These are phyloP conservation scores for Diplazon laetatorius DNA, from an alignment of 2,888 invertebrate species.

Conservation along the genomic window DNA sequence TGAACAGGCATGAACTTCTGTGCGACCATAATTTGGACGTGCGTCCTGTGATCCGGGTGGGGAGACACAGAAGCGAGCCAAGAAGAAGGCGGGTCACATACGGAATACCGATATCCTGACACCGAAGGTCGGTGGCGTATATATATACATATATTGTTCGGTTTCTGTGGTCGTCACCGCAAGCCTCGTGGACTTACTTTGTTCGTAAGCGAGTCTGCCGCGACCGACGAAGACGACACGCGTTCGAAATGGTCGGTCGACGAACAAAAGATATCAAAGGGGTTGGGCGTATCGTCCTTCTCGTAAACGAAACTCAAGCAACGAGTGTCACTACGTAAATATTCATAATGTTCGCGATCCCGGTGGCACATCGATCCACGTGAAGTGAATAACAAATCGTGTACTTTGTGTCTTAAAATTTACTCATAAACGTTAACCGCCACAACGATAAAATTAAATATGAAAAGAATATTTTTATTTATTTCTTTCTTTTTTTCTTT, in stretches of 20 bases:
- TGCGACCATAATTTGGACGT: slow-evolving; percentile 60
- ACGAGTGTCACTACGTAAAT: slow-evolving; percentile 57
- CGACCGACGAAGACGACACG: slow-evolving; percentile 19
- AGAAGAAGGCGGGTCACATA: slow-evolving; percentile 43
- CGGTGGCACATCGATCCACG: slow-evolving; percentile 58
- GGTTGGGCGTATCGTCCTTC: slow-evolving; percentile 34
- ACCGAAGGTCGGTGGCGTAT: slow-evolving; percentile 22
- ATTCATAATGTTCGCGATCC: slow-evolving; percentile 53
- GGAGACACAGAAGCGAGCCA: slow-evolving; percentile 43
- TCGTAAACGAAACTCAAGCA: slow-evolving; percentile 52
- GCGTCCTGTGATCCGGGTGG: slow-evolving; percentile 46
- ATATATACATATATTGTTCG: slow-evolving; percentile 61
- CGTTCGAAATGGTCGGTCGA: slow-evolving; percentile 48
- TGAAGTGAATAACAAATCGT: slow-evolving; percentile 53
- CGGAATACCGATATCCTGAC: slow-evolving; percentile 61
- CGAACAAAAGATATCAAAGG: slow-evolving; percentile 63
- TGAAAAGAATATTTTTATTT: background rate
- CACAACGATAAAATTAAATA: background rate
- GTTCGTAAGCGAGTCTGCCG: slow-evolving; percentile 48
- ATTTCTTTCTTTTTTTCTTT: too few species aligned
- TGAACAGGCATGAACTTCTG: slow-evolving; percentile 56
- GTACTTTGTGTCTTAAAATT: background rate
- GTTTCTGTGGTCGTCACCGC: slow-evolving; percentile 43
- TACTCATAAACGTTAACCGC: background rate
- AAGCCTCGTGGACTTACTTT: slow-evolving; percentile 55